Evolutionary conservation across 2,888 invertebrate genomes (phyloP), one percentile per base, ranked within the genome.

Genomic region (Mesorhabditis sp.): DNA sequence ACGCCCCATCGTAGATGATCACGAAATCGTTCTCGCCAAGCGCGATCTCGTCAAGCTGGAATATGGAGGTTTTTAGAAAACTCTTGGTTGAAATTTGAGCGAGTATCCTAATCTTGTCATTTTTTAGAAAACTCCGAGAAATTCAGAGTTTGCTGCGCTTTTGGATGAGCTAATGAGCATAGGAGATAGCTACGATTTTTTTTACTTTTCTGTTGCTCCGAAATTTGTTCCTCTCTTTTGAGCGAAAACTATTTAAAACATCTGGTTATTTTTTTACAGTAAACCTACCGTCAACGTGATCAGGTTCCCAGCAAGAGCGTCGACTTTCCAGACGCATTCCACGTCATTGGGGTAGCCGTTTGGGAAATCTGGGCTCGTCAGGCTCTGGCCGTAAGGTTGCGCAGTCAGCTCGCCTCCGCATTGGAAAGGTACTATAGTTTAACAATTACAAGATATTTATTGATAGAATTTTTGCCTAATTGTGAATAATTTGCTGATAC

Each of bases 311-410:
- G 71, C 69, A 85, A 94, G 93, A 3, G 96, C 92, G 85, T 92
- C 92, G 75, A 97, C 91, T 66, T 93, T 91, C 87, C 95, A 96
- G 68, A 94, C 90, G 81, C 95, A 95, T 88, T 96, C 96, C 74
- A 95, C 89, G n/a, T 95, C 95, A 68, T 95, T 94, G 0, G 95
- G 94, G 88, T 95, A 95, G 80, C 92, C 91, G 81, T 92, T 92
- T 0, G 95, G 95, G 87, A 93, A 95, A 70, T 93, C 93, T 69
- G 95, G 94, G 64, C 94, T 94, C 15, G 91, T 92, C 67, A 96
- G 88, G 4, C 92, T 90, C 89, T 95, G 95, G 44, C 92, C 91
- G 87, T 93, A 94, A 65, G 92, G 91, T 10, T 93, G 92, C 1
- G 95, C 94, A 82, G 92, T 89, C 65, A 95, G 88, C 70, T 90